These are phyloP conservation scores for Scortum barcoo DNA, from an alignment of 2,113 vertebrate genomes.

Conservation along the genomic window DNA sequence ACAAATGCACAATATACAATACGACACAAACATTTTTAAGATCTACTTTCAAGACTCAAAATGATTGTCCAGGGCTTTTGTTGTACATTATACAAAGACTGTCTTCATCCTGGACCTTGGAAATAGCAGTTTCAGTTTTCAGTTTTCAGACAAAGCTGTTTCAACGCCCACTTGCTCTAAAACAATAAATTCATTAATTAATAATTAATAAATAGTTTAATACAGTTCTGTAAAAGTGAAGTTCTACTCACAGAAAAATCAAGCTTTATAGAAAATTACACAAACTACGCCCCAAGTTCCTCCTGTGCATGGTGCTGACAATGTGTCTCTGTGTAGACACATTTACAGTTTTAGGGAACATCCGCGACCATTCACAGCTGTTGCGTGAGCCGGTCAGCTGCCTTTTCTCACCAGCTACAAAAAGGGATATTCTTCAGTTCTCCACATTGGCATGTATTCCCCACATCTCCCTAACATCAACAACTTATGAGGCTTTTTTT, in stretches of 20 bases:
- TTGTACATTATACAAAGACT: no score
- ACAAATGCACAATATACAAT: neutral
- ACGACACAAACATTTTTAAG: neutral
- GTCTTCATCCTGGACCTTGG: neutral
- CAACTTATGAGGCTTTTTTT: no score
- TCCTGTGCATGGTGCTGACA: constrained; percentile 51
- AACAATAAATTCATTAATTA: neutral
- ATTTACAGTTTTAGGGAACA: constrained; percentile 35
- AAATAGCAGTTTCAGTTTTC: no score
- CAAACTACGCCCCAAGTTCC: constrained; percentile 1
- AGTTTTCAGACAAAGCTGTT: neutral
- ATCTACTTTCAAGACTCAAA: neutral
- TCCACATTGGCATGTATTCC: constrained; percentile 72
- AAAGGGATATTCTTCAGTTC: constrained; percentile 36
- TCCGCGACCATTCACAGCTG: constrained; percentile 21
- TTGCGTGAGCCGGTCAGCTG: constrained; percentile 21
- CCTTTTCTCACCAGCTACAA: constrained; percentile 35
- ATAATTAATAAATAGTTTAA: neutral
- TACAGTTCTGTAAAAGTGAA: neutral
- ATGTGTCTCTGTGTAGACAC: constrained; percentile 48
- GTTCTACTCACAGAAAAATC: neutral
- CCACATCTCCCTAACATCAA: constrained; percentile 42
- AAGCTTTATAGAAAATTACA: neutral
- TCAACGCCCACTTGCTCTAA: neutral
- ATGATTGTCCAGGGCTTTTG: neutral